Conservation (phyloP, 2,797 vertebrate species). For the Threskiornis aethiopicus region DNA sequence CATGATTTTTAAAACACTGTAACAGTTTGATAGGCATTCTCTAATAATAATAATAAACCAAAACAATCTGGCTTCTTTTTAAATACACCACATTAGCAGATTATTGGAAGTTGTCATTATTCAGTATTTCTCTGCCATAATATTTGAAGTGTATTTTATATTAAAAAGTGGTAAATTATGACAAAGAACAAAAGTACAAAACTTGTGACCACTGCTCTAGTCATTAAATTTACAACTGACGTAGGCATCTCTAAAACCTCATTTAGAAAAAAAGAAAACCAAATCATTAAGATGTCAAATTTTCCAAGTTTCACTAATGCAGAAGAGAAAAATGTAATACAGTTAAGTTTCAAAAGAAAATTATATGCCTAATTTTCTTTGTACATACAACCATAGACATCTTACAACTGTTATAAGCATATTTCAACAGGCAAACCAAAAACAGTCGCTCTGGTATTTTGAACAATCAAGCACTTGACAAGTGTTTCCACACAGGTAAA, state of each 20-base stretch:
- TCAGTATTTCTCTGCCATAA: background rate
- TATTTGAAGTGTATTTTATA: background rate
- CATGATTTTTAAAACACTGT: background rate
- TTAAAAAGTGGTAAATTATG: background rate
- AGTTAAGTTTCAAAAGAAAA: background rate
- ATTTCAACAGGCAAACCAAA: background rate
- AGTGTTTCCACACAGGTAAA: background rate
- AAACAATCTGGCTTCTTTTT: background rate
- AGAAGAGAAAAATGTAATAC: background rate
- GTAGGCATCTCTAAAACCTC: background rate
- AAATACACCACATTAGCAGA: background rate
- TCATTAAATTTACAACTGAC: background rate
- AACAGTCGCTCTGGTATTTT: background rate
- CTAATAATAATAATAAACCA: background rate
- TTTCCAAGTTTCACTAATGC: background rate
- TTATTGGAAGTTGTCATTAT: background rate
- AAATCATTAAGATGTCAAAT: background rate
- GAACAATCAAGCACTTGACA: conserved; percentile 9
- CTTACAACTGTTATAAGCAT: background rate
- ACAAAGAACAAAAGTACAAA: background rate
- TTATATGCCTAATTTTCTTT: background rate
- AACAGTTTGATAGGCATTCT: background rate
- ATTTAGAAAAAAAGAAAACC: background rate
- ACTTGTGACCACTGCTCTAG: background rate
- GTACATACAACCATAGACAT: background rate